Base-by-base conservation (phyloP, 2,888 invertebrate genomes). In the Erebia epiphron region DNA sequence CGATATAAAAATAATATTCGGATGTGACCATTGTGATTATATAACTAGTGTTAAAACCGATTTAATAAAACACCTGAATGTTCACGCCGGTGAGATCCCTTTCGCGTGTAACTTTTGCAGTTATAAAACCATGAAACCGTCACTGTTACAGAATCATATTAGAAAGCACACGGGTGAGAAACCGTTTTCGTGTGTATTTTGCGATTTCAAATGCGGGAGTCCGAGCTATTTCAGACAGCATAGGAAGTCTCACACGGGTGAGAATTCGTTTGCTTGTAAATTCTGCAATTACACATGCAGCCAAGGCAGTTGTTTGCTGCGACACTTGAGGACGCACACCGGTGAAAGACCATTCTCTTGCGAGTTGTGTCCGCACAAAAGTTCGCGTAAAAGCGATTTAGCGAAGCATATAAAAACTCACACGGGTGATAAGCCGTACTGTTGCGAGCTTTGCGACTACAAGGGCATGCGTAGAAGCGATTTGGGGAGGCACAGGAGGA, bases 161-260 rank as follows among this genome's bases (percentile, higher is more conserved):
- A 64, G 35, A 54, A 64, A 14, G 2, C 64, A 64, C 18, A 54
- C 64, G 7, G 54, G 64, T 0, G 64, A 64, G n/a, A 64, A 54
- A 35, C 54, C 54, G 1, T 64, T n/a, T n/a, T 54, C 50, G 10
- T 64, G 64, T 13, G n/a, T 18, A 0, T 11, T 35, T 4, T 65
- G 65, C 13, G 16, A 35, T 13, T 65, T 54, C 14, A 65, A 41
- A 18, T 54, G 65, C 16, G 11, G 18, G 7, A 0, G 11, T 10
- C 13, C 16, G 1, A 41, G 16, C 3, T 8, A 10, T 18, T 13
- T 65, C 2, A 2, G 7, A 5, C 11, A 18, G 7, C 65, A 65
- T 13, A 41, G 14, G 41, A 54, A 2, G 13, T 54, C 16, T 2
- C 64, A 64, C 16, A 14, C 13, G 1, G 50, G 50, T 10, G 50